Conservation (phyloP, 2,797 vertebrate genomes). For the Pempheris klunzingeri region DNA sequence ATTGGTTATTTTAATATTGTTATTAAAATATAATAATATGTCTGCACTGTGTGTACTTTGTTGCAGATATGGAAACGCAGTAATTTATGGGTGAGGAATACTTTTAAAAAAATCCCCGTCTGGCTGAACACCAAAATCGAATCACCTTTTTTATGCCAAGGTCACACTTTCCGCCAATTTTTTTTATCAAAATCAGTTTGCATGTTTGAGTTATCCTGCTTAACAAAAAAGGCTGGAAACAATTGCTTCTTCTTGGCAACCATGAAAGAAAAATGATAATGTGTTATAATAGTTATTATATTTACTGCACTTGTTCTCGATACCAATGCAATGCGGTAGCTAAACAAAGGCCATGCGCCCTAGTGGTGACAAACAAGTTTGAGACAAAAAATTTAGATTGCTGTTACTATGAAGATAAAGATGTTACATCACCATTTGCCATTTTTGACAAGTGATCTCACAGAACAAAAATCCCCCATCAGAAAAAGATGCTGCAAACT, state of each 20-base stretch:
- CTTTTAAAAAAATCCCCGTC: neutral
- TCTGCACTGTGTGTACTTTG: no score
- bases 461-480: slow-evolving; percentile 3
- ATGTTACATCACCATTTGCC: neutral
- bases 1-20: neutral
- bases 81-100: neutral
- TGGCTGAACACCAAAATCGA: neutral
- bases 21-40: neutral
- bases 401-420: no score
- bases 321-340: neutral
- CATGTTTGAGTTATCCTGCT: no score
- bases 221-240: neutral
- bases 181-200: neutral
- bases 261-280: neutral
- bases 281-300: neutral
- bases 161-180: neutral
- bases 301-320: neutral
- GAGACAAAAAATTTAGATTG: no score
- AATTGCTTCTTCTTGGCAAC: neutral
- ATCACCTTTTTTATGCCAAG: neutral
- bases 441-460: neutral
- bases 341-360: no score
- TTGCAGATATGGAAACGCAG: neutral
- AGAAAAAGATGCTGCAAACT: neutral
- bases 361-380: no score